phyloP scores from a whole-genome alignment of 2,888 invertebrate species.

The Pogonocherus hispidulus region DNA sequence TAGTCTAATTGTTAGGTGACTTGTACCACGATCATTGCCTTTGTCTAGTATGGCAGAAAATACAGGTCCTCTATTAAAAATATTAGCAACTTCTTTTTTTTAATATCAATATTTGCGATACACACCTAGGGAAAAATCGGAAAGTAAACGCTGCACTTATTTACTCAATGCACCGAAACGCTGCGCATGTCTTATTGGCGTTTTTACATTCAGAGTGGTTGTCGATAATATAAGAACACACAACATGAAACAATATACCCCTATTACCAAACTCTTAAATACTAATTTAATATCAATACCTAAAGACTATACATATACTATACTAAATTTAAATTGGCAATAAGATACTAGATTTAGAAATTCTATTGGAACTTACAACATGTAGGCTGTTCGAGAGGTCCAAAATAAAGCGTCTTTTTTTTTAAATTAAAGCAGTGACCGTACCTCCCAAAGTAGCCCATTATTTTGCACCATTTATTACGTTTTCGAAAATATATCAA shows the following conservation, averaged over 20 bases:
- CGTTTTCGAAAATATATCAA: slow-evolving; percentile 37
- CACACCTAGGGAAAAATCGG: slow-evolving; percentile 49
- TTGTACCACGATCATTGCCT: slow-evolving; percentile 57
- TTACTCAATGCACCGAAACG: slow-evolving; percentile 38
- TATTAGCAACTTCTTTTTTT: slow-evolving; percentile 25
- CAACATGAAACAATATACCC: slow-evolving; percentile 63
- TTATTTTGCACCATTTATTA: slow-evolving; percentile 64
- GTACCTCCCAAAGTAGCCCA: slow-evolving; percentile 57
- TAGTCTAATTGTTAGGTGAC: slow-evolving; percentile 57
- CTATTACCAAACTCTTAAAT: slow-evolving; percentile 68
- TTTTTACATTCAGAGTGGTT: slow-evolving; percentile 56
- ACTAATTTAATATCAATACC: slow-evolving; percentile 67
- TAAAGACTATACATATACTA: slow-evolving; percentile 61
- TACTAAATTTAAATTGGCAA: slow-evolving; percentile 66
- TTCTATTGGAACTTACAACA: slow-evolving; percentile 67
- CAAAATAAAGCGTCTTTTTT: slow-evolving; percentile 63
- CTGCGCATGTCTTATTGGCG: slow-evolving; percentile 22
- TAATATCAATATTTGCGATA: slow-evolving; percentile 26
- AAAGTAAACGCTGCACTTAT: slow-evolving; percentile 41
- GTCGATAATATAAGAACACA: slow-evolving; percentile 62
- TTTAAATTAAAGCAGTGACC: slow-evolving; percentile 60
- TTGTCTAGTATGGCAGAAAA: slow-evolving; percentile 38
- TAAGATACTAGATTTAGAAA: slow-evolving; percentile 68
- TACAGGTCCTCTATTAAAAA: slow-evolving; percentile 25
- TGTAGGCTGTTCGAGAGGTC: slow-evolving; percentile 59